Base-by-base conservation (phyloP, 2,113 vertebrate species). In the Hemiprocne comata region DNA sequence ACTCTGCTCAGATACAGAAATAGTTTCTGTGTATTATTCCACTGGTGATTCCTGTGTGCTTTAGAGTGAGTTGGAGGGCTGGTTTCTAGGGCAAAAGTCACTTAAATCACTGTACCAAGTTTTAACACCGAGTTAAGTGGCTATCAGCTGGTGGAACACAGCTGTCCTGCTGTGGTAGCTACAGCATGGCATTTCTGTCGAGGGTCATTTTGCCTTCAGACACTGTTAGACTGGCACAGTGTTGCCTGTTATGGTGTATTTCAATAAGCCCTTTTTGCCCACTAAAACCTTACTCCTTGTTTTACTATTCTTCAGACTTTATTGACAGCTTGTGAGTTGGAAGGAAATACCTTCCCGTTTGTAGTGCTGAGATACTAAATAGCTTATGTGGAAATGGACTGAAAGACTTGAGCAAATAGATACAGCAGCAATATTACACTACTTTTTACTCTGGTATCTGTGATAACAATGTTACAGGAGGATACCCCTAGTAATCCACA, bases 1-100 rank as follows among this genome's bases (percentile, higher is more conserved):
- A 9, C 90, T 90, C 28, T 88, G 88, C 67, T 66, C 50, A 54
- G 69, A 57, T 79, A 83, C 82, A 88, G 95, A 94, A 95, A 94
- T 95, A 97, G 88, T 83, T 90, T 25, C 88, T 80, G 75, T 73
- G 71, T 58, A 91, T 65, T 86, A 53, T 38, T 88, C 73, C 31
- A 23, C 71, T 19, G 67, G 46, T 85, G 92, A 65, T 80, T 91
- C 76, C n/a, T 34, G 69, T 46, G 38, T 90, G 84, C 61, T 90
- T 70, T 33, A 20, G 34, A 6, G 9, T 40, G 90, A 60, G 69
- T 33, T 19, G 25, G 74, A 90, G 71, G 80, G 75, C 79, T 83
- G 10, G 2, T 93, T 95, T 96, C 61, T 77, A 48, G 88, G 79
- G 73, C 92, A 58, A 7, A 58, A 64, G 75, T 44, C 94, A 19